Base-by-base conservation (phyloP, 2,797 vertebrate genomes). In the Amniataba percoides region DNA sequence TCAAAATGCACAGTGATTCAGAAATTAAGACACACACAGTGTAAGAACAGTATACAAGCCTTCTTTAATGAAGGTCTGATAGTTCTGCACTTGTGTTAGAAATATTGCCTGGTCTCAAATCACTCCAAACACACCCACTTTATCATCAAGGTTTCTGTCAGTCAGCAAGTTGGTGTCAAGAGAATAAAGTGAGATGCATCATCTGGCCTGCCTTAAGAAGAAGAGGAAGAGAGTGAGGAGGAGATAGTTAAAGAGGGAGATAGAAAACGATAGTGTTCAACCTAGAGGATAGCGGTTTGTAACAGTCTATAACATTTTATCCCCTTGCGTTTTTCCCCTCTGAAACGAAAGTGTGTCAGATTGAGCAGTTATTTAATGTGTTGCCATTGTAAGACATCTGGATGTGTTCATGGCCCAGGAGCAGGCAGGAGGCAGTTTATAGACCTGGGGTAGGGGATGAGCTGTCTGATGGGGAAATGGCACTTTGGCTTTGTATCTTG, bases 341-440 rank as follows among this genome's bases (percentile, higher is more conserved):
- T 80, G 80, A 93, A 94, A 94, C 74, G 62, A 94, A 94, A 95
- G 89, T 88, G 88, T 93, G 93, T 94, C 94, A 94, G 88, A 92
- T 94, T 95, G 93, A 94, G 93, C 89, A 87, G 91, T 94, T 94
- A 93, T 95, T 96, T 95, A 95, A 95, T 95, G 94, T 93, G 89
- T 90, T 92, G 93, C 93, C 91, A 91, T 95, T 94, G 84, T 73
- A 91, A 93, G 93, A 94, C 95, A 95, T 95, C 95, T 95, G 94
- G 93, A 91, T 91, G 82, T 77, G 75, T 93, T 93, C 89, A 91
- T 91, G 91, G 90, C 89, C 85, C 87, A 84, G 88, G 86, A 93
- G 91, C 90, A 91, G 92, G 92, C 93, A 95, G 92, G 92, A 93
- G 92, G 93, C 67, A 65, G 80, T 94, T 95, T 94, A 95, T 94